Percentiles rank a stretch among this genome's conserved stretches.
Conservation (phyloP, 1,140 invertebrate genomes). For the Conus ventricosus region DNA sequence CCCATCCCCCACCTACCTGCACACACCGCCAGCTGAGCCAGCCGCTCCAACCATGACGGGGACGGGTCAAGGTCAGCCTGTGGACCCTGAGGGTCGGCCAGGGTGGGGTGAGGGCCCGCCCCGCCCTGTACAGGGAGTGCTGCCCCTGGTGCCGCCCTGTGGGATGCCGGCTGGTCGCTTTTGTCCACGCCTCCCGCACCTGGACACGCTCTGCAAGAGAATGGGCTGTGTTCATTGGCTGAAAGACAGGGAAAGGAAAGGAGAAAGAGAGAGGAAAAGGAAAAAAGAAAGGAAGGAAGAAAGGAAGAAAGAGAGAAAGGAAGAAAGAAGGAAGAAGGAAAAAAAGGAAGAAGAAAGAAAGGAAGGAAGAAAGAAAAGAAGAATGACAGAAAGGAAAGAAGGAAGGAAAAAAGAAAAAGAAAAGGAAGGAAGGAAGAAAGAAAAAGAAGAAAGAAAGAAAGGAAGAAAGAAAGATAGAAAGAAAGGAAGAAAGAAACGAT, state of each 20-base stretch:
- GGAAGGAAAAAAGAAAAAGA: no score
- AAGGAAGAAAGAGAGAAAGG: not conserved
- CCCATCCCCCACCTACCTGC: not conserved
- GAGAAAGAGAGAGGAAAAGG: not conserved
- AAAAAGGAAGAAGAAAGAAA: not conserved
- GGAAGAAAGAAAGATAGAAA: not conserved
- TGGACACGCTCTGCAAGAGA: slow-evolving; percentile 35
- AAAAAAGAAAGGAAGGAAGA: not conserved
- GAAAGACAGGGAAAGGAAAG: not conserved
- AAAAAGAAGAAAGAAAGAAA: not conserved
- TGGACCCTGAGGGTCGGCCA: no score
- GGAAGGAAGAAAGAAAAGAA: not conserved
- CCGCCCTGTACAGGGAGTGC: slow-evolving; percentile 25
- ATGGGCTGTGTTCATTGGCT: not conserved
- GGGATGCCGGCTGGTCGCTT: slow-evolving; percentile 43
- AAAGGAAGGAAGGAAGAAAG: no score
- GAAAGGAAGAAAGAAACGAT: not conserved
- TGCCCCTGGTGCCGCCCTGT: slow-evolving; percentile 25
- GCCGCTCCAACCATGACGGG: not conserved
- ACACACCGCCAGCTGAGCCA: slow-evolving; percentile 38
- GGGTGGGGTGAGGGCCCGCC: slow-evolving; percentile 4
- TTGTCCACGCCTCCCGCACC: slow-evolving; percentile 43
- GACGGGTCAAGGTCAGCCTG: not conserved
- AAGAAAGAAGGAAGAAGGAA: not conserved
- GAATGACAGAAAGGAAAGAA: not conserved